A percentile compares a stretch with the other conserved stretches of the same genome.
Evolutionary conservation across 1,140 invertebrate genomes (phyloP).

Genomic region (Drosophila teissieri): DNA sequence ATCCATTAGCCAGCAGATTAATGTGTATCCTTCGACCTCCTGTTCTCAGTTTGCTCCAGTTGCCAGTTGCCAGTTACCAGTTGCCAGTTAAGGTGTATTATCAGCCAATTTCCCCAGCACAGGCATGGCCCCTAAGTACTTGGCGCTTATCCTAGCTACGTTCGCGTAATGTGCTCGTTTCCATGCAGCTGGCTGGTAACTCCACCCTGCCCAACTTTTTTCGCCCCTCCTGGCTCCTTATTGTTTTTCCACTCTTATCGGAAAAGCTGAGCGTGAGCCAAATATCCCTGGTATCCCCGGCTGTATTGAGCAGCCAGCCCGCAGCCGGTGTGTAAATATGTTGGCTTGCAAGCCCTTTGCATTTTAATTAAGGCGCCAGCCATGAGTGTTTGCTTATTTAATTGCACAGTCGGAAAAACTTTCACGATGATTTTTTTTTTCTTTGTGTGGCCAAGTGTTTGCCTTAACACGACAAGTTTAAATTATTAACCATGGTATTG

Average conservation of each 20-base stretch:
- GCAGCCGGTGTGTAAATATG: conserved; percentile 50
- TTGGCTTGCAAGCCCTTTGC: conserved; percentile 53
- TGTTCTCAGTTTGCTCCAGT: background rate
- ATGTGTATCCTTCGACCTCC: conserved; percentile 26
- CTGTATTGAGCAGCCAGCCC: background rate
- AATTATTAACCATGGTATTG: conserved; percentile 62
- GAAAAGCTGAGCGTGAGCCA: conserved; percentile 37
- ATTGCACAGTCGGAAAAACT: conserved; percentile 77
- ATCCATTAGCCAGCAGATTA: conserved; percentile 37
- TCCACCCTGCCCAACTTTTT: conserved; percentile 28
- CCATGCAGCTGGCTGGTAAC: conserved; percentile 46
- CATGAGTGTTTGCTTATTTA: conserved; percentile 74
- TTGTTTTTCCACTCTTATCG: conserved; percentile 42
- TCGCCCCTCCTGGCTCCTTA: conserved; percentile 1
- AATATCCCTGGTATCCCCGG: conserved; percentile 21
- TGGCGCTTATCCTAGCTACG: conserved; percentile 44
- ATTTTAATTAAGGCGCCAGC: conserved; percentile 73
- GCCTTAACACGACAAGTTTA: conserved; percentile 75
- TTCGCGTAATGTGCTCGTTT: conserved; percentile 49
- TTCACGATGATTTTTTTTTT: conserved; percentile 48
- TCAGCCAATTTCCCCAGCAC: conserved; percentile 64
- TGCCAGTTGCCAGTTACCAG: conserved; percentile 38
- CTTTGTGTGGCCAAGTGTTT: conserved; percentile 51
- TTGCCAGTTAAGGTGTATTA: conserved; percentile 52
- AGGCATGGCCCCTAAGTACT: conserved; percentile 30